A percentile compares a stretch with the other conserved stretches of the same genome.
phyloP scores from a whole-genome alignment of 2,113 vertebrate genomes.

The Colistium nudipinnis region DNA sequence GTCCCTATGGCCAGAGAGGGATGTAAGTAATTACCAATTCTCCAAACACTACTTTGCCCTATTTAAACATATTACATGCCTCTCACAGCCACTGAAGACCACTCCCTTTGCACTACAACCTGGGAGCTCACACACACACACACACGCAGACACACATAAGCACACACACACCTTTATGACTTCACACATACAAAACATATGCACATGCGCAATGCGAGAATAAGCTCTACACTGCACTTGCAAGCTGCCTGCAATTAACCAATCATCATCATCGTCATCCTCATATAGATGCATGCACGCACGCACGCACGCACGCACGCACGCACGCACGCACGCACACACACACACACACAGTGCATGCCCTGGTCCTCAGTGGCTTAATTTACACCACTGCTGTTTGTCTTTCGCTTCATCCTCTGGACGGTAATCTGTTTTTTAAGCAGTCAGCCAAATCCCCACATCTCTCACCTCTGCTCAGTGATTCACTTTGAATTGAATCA shows the following conservation, averaged over 20 bases:
- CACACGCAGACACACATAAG: conserved; percentile 21
- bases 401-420: conserved; percentile 55
- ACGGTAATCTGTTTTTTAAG: conserved; percentile 48
- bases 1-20: conserved; percentile 81
- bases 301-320: conserved; percentile 10
- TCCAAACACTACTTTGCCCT: conserved; percentile 84
- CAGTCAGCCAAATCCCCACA: conserved; percentile 27
- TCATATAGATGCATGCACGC: conserved; percentile 11
- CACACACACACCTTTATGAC: conserved; percentile 36
- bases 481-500: background rate
- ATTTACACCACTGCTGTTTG: conserved; percentile 74
- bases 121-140: conserved; percentile 67
- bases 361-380: conserved; percentile 46
- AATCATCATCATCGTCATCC: conserved; percentile 78
- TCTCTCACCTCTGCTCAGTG: conserved; percentile 22
- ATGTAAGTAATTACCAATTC: conserved; percentile 88
- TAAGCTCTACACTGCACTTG: conserved; percentile 53
- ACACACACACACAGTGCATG: conserved; percentile 19
- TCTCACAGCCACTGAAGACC: conserved; percentile 67
- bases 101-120: conserved; percentile 63
- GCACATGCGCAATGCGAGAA: conserved; percentile 28
- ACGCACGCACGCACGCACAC: conserved; percentile 19
- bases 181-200: conserved; percentile 38
- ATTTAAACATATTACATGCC: conserved; percentile 84
- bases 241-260: conserved; percentile 82